Percentiles rank a stretch among this genome's conserved stretches.
phyloP scores from a whole-genome alignment of 2,113 vertebrate species.

The Mastomys natalensis region DNA sequence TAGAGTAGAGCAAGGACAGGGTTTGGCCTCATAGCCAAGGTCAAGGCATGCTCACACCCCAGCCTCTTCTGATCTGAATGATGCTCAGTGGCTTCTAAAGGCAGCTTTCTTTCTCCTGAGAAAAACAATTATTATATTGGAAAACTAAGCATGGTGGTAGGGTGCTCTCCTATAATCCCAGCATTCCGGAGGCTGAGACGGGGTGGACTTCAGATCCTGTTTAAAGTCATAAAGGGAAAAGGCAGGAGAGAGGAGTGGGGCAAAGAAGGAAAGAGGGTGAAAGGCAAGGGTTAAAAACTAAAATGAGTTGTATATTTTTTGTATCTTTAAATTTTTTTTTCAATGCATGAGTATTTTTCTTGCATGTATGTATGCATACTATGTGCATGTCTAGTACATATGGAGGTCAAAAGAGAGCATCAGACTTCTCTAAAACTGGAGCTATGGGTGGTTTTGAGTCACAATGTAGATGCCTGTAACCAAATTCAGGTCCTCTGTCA shows the following conservation, averaged over 20 bases:
- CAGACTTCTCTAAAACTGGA: not conserved
- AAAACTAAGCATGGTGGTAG: not conserved
- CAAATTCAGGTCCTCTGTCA: not conserved
- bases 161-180: not conserved
- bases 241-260: not conserved
- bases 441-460: not conserved
- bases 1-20: not conserved
- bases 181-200: not conserved
- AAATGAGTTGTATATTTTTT: conserved; percentile 19
- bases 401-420: not conserved
- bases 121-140: conserved; percentile 11
- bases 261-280: not conserved
- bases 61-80: not conserved
- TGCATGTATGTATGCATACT: not conserved
- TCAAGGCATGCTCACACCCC: not conserved
- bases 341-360: not conserved
- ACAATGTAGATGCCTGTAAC: not conserved
- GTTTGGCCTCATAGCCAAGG: not conserved
- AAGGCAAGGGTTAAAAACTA: not conserved
- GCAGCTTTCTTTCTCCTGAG: not conserved
- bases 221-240: not conserved
- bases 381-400: not conserved
- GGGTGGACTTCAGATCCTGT: not conserved
- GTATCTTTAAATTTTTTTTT: conserved; percentile 14
- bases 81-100: not conserved